phyloP scores from a whole-genome alignment of 2,797 vertebrate genomes.

The Acanthopagrus latus region DNA sequence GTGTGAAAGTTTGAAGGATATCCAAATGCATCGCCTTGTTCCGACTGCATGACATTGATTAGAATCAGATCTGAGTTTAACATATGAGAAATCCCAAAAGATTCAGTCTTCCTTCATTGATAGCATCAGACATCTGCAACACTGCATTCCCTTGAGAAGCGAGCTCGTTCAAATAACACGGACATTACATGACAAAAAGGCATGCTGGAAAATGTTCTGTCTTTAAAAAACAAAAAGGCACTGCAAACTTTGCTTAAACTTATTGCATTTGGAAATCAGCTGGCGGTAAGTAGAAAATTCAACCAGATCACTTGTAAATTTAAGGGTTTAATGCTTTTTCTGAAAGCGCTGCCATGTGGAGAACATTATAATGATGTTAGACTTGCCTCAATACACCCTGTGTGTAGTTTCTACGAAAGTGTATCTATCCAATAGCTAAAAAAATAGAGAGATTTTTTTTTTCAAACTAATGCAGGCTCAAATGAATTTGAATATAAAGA shows the following conservation, averaged over 20 bases:
- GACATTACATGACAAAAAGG: neutral
- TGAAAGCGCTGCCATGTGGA: slow-evolving; percentile 6
- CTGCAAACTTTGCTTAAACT: neutral
- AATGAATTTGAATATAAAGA: slow-evolving; percentile 18
- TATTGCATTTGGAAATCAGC: slow-evolving; percentile 11
- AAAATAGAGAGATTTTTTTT: slow-evolving; percentile 13
- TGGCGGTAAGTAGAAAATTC: slow-evolving; percentile 11
- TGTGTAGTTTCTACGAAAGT: slow-evolving; percentile 12
- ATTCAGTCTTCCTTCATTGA: neutral
- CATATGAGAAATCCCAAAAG: neutral
- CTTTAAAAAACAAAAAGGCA: slow-evolving; percentile 7
- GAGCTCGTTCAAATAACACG: neutral
- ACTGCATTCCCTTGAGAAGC: neutral
- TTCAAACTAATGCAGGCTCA: neutral
- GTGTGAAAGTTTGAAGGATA: neutral
- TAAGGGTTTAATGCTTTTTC: slow-evolving; percentile 1
- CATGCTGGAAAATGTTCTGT: neutral
- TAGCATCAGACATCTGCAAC: neutral
- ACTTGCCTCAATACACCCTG: neutral
- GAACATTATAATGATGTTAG: slow-evolving; percentile 11
- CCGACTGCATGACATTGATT: neutral
- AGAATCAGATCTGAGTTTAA: neutral
- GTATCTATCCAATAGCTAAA: slow-evolving; percentile 21
- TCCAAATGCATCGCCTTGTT: neutral
- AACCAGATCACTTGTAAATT: slow-evolving; percentile 24